Base-by-base conservation (phyloP, 2,797 vertebrate species). In the Falco biarmicus region DNA sequence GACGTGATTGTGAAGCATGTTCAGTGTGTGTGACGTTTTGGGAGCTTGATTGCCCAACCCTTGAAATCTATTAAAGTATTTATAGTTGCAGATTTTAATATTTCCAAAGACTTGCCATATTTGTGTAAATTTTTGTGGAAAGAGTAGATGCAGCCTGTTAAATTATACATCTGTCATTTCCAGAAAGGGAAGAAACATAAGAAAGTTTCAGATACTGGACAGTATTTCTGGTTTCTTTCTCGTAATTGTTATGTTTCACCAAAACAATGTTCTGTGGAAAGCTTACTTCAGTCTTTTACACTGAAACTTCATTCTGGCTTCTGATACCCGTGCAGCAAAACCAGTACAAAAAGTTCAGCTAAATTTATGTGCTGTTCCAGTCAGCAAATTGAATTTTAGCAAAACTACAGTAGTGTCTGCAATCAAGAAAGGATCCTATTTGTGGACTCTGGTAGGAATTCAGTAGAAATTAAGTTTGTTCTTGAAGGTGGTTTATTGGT, bases 391-490 rank as follows among this genome's bases (percentile, higher is more conserved):
- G 80, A 71, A 68, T 89, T 78, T 87, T 83, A 86, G 16, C 29
- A 81, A 45, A 77, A 16, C 10, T 69, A 16, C 5, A 15, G 13
- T 53, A 65, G 79, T 90, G 51, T 43, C 57, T 61, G 22, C 26
- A 53, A 13, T 37, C 37, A 64, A 26, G 41, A 80, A 61, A 39
- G 34, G 18, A 81, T 89, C 51, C 13, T 63, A 1, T 79, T 73
- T 89, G 56, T 81, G 50, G 75, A 26, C 32, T 89, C 4, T 7
- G 56, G 60, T 71, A 86, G 34, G 74, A 93, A 85, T 90, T 87
- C 75, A 89, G 13, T 41, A 89, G 75, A 71, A 92, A 63, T 82
- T 34, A 87, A 61, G 43, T 76, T 95, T 87, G n/a, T 70, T 91
- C 64, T 87, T 68, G 60, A 56, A 93, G 43, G 34, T 76, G 28